Evolutionary conservation across 2,113 vertebrate species (phyloP), one percentile per base, ranked within the genome.

Genomic region (Colinus virginianus): DNA sequence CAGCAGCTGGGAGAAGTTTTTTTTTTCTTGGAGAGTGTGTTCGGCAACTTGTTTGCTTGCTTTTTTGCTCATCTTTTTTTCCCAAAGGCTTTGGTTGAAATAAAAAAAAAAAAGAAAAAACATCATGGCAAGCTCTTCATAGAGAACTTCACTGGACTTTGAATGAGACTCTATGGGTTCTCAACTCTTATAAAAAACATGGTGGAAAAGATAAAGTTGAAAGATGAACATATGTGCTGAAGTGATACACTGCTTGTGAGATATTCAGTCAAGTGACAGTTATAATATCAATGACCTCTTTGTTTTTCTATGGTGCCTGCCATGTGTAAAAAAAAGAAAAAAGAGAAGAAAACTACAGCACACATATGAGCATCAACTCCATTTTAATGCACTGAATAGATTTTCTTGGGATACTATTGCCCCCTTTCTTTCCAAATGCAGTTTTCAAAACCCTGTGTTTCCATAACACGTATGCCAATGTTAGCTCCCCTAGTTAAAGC

Each of bases 361-460:
- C 22, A 20, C 4, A 36, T 23, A n/a, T 55, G 56, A 85, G 51
- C 12, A 61, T 7, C 15, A 7, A 64, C 68, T 83, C 12, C 66
- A 62, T 62, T 92, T 68, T 66, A 91, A 67, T 63, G 36, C 36
- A 49, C 16, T 30, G 22, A 48, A 42, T 56, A 87, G 42, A 72
- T 83, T 85, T 86, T n/a, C 1, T 22, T 34, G 53, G 25, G 30
- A 56, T 32, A 42, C 25, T 30, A 42, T 42, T 5, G 81, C 49
- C 34, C 10, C 13, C 87, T 76, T 71, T 67, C 2, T 3, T 90
- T 83, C 56, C 25, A 90, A 78, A 85, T 0, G 2, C 25, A 82
- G 5, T 67, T 95, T 66, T 53, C 58, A 81, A 92, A 94, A 63
- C 34, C 38, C 38, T 82, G 66, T 11, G 25, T 66, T 96, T 94